Evolutionary conservation across 1,140 invertebrate species (phyloP).

Genomic region (Anastrepha ludens): DNA sequence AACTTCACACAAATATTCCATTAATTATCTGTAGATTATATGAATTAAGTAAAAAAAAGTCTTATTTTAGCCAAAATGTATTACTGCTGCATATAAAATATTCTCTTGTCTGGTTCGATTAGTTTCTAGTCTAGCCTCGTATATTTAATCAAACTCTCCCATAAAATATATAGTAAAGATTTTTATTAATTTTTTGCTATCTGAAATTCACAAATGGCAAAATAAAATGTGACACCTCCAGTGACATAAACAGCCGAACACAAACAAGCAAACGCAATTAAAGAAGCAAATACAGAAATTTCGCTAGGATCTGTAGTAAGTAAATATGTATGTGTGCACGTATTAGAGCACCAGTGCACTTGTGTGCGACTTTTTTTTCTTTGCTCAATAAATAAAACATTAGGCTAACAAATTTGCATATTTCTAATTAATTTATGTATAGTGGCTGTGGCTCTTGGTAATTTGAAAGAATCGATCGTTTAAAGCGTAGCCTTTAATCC

Average conservation of each 20-base stretch:
- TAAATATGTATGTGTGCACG: background rate
- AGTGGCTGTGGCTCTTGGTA: background rate
- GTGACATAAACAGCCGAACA: background rate
- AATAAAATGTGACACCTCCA: conserved; percentile 11
- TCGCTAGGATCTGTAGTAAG: too few species aligned
- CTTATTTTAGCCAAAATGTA: too few species aligned
- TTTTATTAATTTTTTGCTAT: background rate
- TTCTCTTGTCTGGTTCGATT: too few species aligned
- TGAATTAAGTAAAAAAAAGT: too few species aligned
- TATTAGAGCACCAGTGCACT: background rate
- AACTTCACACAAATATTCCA: too few species aligned
- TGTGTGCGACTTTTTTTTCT: too few species aligned
- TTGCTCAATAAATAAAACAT: background rate
- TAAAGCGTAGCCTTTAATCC: background rate
- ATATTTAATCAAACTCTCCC: too few species aligned
- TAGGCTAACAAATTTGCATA: background rate
- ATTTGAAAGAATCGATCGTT: background rate
- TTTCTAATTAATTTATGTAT: conserved; percentile 20
- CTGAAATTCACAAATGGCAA: background rate
- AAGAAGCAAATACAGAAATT: background rate
- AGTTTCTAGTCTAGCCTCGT: too few species aligned
- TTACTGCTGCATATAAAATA: too few species aligned
- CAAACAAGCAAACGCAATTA: background rate
- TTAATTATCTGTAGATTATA: too few species aligned
- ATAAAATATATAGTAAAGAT: too few species aligned